phyloP scores from a whole-genome alignment of 2,113 vertebrate genomes.

The Argyrosomus japonicus region DNA sequence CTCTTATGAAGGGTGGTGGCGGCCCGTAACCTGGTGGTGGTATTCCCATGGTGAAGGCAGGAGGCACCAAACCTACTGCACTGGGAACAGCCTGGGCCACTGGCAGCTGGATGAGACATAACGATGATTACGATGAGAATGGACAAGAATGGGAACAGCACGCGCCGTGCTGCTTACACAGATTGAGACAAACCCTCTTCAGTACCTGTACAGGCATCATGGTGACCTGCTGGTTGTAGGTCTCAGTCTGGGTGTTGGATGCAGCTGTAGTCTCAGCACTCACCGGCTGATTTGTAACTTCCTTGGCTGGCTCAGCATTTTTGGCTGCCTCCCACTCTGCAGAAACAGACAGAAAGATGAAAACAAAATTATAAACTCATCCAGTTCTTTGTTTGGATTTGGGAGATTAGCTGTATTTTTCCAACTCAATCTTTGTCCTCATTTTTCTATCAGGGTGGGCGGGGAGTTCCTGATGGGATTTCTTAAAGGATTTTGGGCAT shows the following conservation, averaged over 20 bases:
- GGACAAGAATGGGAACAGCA: neutral
- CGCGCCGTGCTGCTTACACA: neutral
- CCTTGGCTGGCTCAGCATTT: constrained; percentile 89
- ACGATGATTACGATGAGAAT: too few species aligned
- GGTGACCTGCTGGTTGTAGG: constrained; percentile 91
- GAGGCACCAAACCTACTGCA: constrained; percentile 93
- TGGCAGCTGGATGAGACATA: constrained; percentile 86
- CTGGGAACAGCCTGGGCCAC: constrained; percentile 92
- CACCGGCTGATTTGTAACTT: constrained; percentile 81
- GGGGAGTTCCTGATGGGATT: neutral
- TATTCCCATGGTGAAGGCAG: constrained; percentile 93
- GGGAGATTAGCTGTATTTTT: constrained; percentile 8
- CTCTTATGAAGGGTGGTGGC: constrained; percentile 92
- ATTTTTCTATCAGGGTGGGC: neutral
- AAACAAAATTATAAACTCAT: constrained; percentile 12
- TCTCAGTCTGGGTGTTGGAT: constrained; percentile 89
- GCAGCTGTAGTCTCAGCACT: constrained; percentile 84
- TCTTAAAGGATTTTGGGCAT: constrained; percentile 17
- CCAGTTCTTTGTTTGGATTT: constrained; percentile 27
- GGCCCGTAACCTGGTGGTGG: constrained; percentile 96
- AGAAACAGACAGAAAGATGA: constrained; percentile 32
- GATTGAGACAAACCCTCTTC: constrained; percentile 1
- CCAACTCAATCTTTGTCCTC: neutral
- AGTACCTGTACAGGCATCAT: constrained; percentile 94
- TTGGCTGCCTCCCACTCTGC: constrained; percentile 96